Conservation (phyloP, 2,113 vertebrate genomes). For the Pelecanus crispus region DNA sequence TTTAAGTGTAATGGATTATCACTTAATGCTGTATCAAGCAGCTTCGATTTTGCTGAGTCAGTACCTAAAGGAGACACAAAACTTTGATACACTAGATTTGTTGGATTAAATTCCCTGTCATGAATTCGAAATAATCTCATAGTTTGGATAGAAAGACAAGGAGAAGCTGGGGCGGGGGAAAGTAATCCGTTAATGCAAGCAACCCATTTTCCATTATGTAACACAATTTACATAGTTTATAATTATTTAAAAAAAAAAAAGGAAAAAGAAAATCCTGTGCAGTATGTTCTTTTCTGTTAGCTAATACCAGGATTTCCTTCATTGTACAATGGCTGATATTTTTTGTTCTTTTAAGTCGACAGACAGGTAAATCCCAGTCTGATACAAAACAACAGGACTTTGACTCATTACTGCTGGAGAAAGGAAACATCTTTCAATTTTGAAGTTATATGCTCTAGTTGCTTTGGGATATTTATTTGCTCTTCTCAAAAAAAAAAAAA, state of each 20-base stretch:
- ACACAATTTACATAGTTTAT: neutral
- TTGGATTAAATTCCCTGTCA: neutral
- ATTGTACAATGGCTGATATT: neutral
- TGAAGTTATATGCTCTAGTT: neutral
- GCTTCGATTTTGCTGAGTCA: neutral
- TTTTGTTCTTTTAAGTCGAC: neutral
- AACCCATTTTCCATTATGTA: neutral
- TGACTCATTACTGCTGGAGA: neutral
- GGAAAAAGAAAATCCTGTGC: neutral
- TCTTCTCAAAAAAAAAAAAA: neutral
- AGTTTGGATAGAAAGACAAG: neutral
- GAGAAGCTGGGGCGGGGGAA: fast-evolving
- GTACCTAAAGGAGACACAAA: neutral
- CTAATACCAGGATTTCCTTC: neutral
- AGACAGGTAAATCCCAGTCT: neutral
- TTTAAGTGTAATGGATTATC: conserved; percentile 8
- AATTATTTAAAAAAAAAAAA: neutral
- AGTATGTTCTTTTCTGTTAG: neutral
- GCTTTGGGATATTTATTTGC: neutral
- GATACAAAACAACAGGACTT: neutral
- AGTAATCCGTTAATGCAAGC: neutral
- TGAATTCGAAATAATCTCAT: neutral
- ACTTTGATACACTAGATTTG: neutral
- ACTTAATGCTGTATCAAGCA: neutral
- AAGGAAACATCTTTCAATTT: neutral